Conservation (phyloP, 2,797 vertebrate species). For the Channallabes apus region DNA sequence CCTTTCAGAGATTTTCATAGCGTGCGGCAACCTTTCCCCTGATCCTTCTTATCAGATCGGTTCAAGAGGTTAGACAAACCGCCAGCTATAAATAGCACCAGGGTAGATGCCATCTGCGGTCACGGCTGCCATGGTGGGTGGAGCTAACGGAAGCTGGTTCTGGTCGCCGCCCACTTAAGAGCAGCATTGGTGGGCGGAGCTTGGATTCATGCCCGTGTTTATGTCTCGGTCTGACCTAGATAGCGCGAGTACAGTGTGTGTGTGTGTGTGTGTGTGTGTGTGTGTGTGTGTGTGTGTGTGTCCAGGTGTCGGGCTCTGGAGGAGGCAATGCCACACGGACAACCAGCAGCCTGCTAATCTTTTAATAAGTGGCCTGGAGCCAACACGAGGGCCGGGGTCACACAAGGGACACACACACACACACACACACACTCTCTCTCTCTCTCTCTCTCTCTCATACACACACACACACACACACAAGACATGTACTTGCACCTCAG, state of each 20-base stretch:
- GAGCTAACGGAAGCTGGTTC: conserved; percentile 58
- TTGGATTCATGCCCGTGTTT: conserved; percentile 51
- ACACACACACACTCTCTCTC: conserved; percentile 33
- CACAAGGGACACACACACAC: conserved; percentile 54
- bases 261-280: conserved; percentile 43
- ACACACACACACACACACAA: conserved; percentile 22
- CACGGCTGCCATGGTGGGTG: conserved; percentile 50
- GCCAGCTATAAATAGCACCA: conserved; percentile 63
- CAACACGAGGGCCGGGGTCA: conserved; percentile 67
- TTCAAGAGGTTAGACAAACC: conserved; percentile 63
- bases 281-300: conserved; percentile 47
- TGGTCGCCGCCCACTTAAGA: conserved; percentile 50
- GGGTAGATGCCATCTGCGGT: conserved; percentile 61
- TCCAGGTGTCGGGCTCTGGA: conserved; percentile 56
- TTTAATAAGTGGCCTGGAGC: conserved; percentile 74
- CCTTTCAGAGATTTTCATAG: conserved; percentile 45
- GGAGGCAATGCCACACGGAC: conserved; percentile 61
- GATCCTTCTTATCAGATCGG: conserved; percentile 57
- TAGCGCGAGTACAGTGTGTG: conserved; percentile 39
- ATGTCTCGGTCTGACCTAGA: conserved; percentile 56
- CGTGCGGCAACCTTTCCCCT: conserved; percentile 41
- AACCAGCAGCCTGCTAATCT: conserved; percentile 76
- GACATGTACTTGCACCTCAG: not conserved
- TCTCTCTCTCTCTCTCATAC: not conserved
- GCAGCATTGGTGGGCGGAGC: conserved; percentile 45